Evolutionary conservation across 2,797 vertebrate species (phyloP).

Genomic region (Gobio occitaniae): DNA sequence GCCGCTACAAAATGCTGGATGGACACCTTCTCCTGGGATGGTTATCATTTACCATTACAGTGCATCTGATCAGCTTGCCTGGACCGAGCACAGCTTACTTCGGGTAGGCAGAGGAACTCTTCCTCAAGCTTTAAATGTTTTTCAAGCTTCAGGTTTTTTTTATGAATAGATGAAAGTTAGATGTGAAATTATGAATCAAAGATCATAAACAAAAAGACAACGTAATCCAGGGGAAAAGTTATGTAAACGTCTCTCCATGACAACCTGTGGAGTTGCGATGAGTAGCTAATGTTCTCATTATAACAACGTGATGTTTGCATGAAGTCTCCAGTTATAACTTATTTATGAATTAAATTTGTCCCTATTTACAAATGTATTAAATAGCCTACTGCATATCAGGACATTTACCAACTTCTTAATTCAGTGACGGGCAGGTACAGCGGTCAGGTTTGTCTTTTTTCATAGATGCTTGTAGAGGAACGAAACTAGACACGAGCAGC

Average conservation of each 20-base stretch:
- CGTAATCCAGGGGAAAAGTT: background rate
- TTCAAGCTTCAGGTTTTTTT: background rate
- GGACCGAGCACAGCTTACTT: slow-evolving; percentile 92
- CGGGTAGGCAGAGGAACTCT: slow-evolving; percentile 78
- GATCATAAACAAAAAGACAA: background rate
- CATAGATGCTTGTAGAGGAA: slow-evolving; percentile 66
- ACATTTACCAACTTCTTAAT: background rate
- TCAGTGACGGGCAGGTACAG: slow-evolving; percentile 58
- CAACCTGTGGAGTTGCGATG: slow-evolving; percentile 25
- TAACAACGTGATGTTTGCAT: background rate
- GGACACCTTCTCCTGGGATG: slow-evolving; percentile 95
- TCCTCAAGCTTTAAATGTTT: slow-evolving; percentile 17
- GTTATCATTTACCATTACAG: slow-evolving; percentile 88
- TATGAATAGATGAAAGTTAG: background rate
- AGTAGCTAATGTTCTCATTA: background rate
- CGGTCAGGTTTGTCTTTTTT: slow-evolving; percentile 66
- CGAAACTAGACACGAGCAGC: slow-evolving; percentile 67
- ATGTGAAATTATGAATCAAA: background rate
- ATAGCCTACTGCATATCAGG: background rate
- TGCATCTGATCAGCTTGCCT: slow-evolving; percentile 82
- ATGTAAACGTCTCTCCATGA: background rate
- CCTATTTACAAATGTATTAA: background rate
- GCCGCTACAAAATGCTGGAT: slow-evolving; percentile 98
- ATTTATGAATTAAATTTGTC: background rate
- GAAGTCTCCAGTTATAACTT: background rate